phyloP scores from a whole-genome alignment of 2,888 invertebrate genomes.

The Blera fallax region DNA sequence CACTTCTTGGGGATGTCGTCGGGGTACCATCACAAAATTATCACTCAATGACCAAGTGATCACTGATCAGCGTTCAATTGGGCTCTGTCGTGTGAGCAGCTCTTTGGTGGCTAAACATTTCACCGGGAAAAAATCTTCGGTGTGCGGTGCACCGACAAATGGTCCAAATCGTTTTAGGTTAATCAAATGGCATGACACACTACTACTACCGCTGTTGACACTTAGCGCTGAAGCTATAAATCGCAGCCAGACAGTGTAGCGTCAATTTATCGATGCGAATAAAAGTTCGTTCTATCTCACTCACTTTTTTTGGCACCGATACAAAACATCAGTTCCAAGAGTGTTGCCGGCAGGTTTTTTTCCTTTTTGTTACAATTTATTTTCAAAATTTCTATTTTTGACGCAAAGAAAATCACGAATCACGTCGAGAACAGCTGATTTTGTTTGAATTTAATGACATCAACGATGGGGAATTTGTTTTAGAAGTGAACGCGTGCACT shows the following conservation, averaged over 20 bases:
- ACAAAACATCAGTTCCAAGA: neutral
- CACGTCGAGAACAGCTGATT: conserved; percentile 63
- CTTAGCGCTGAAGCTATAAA: neutral
- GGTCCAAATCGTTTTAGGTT: neutral
- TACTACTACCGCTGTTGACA: neutral
- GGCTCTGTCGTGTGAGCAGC: neutral
- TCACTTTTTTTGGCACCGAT: conserved; percentile 12
- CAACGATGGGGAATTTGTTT: neutral
- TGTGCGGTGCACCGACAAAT: neutral
- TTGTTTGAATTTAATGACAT: conserved; percentile 21
- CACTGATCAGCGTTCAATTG: conserved; percentile 47
- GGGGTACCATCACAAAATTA: conserved; percentile 8
- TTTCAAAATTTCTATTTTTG: conserved; percentile 18
- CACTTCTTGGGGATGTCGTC: neutral
- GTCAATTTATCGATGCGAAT: conserved; percentile 15
- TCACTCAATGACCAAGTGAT: conserved; percentile 60
- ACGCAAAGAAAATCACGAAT: conserved; percentile 12
- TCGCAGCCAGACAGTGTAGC: conserved; percentile 40
- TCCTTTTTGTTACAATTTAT: neutral
- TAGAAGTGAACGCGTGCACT: neutral
- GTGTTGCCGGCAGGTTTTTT: conserved; percentile 7
- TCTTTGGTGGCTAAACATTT: neutral
- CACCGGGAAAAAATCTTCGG: neutral
- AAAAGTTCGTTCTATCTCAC: neutral
- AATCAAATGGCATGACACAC: neutral